phyloP scores from a whole-genome alignment of 2,888 invertebrate genomes.

The Drosophila paracracens region DNA sequence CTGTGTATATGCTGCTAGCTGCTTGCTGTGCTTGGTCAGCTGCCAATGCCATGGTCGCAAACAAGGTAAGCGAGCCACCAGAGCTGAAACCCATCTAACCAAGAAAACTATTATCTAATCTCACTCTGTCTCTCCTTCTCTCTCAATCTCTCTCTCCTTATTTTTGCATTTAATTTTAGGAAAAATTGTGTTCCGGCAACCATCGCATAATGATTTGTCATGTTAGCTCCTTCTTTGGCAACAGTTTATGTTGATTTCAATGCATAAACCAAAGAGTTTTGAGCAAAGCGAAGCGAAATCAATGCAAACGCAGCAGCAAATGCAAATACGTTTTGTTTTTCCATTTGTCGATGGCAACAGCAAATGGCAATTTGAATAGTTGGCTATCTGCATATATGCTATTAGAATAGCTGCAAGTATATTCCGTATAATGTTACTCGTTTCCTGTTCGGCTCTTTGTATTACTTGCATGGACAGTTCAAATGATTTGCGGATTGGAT shows the following conservation, averaged over 20 bases:
- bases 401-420: slow-evolving; percentile 4
- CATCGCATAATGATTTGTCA: slow-evolving; percentile 69
- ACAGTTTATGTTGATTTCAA: slow-evolving; percentile 34
- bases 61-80: slow-evolving; percentile 38
- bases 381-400: not conserved
- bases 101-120: slow-evolving; percentile 55
- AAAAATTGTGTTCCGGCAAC: slow-evolving; percentile 14
- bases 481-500: slow-evolving; percentile 27
- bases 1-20: not conserved
- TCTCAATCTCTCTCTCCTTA: not conserved
- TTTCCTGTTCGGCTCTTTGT: slow-evolving; percentile 3
- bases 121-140: not conserved
- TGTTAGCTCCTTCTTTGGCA: slow-evolving; percentile 41
- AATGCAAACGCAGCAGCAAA: slow-evolving; percentile 30
- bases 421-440: slow-evolving; percentile 12
- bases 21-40: slow-evolving; percentile 53
- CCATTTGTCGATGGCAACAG: slow-evolving; percentile 25
- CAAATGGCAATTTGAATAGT: slow-evolving; percentile 49
- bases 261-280: not conserved
- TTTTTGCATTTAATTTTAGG: slow-evolving; percentile 1
- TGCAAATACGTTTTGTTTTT: slow-evolving; percentile 37
- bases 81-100: slow-evolving; percentile 22
- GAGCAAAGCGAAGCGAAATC: slow-evolving; percentile 6
- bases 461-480: slow-evolving; percentile 45
- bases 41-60: slow-evolving; percentile 48